Conservation (phyloP, 1,140 invertebrate genomes). For the Drosophila melanogaster region DNA sequence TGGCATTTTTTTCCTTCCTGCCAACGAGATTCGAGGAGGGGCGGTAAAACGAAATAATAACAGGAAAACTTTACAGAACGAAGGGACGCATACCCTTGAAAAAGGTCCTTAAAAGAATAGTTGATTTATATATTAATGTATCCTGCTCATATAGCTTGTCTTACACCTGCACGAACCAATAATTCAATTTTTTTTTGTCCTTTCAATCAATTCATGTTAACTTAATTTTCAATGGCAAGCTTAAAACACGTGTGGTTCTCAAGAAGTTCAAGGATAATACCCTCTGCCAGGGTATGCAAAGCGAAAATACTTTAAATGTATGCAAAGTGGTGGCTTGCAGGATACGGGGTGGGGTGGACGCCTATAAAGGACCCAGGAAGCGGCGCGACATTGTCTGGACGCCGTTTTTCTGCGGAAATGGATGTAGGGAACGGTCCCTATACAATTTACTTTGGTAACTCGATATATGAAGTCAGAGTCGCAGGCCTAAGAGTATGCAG, state of each 20-base stretch:
- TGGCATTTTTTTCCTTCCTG: conserved; percentile 15
- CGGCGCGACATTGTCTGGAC: conserved; percentile 68
- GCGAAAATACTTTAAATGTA: conserved; percentile 62
- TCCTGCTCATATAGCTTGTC: too few species aligned
- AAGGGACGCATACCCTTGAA: conserved; percentile 11
- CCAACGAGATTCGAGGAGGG: conserved; percentile 31
- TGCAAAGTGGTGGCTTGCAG: conserved; percentile 37
- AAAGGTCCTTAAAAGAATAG: not conserved
- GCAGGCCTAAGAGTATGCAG: conserved; percentile 76
- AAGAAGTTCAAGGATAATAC: not conserved
- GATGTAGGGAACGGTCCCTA: conserved; percentile 63
- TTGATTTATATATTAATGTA: too few species aligned
- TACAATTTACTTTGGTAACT: conserved; percentile 74
- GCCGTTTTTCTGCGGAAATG: conserved; percentile 73
- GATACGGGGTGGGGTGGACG: not conserved
- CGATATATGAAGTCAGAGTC: conserved; percentile 55
- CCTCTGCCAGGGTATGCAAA: conserved; percentile 18
- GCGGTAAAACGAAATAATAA: conserved; percentile 44
- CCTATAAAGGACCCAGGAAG: conserved; percentile 17
- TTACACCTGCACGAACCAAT: too few species aligned
- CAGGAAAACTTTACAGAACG: conserved; percentile 5
- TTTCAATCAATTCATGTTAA: too few species aligned
- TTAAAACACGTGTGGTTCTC: too few species aligned
- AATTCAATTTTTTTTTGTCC: too few species aligned
- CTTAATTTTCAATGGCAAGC: too few species aligned